Conservation (phyloP, 2,797 vertebrate genomes). For the Rhinichthys osculus region DNA sequence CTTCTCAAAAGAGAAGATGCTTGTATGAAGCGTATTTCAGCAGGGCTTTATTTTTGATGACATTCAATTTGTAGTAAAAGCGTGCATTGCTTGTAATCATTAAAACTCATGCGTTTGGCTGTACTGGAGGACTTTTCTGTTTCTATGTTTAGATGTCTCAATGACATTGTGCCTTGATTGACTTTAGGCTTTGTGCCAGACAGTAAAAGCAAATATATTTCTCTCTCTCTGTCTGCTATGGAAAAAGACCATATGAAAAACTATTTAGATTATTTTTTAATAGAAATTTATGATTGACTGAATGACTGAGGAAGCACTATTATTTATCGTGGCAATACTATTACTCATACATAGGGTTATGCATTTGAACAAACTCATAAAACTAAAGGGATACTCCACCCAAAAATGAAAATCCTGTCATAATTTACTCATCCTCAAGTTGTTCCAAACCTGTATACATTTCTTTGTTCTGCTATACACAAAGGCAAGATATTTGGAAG, state of each 20-base stretch:
- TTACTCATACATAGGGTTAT: not conserved
- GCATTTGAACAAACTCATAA: not conserved
- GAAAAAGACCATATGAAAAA: constrained; percentile 28
- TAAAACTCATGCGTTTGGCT: constrained; percentile 21
- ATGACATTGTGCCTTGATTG: constrained; percentile 6
- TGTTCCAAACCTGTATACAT: no score
- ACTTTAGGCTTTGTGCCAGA: constrained; percentile 28
- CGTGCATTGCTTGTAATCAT: constrained; percentile 24
- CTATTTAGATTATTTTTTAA: not conserved
- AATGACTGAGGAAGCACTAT: not conserved
- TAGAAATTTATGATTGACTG: not conserved
- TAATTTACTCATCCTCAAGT: no score
- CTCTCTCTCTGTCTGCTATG: constrained; percentile 47
- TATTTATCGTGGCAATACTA: not conserved
- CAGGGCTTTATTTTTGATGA: not conserved
- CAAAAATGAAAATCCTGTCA: no score
- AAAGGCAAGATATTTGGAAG: no score
- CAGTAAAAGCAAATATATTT: constrained; percentile 44
- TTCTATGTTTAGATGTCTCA: constrained; percentile 30
- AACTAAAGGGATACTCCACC: not conserved
- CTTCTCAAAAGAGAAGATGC: constrained; percentile 35
- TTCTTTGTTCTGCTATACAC: no score
- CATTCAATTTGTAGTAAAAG: constrained; percentile 4
- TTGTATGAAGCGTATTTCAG: not conserved
- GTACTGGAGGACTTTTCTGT: constrained; percentile 40